Evolutionary conservation across 2,888 invertebrate species (phyloP).

Genomic region (Eupithecia dodoneata): DNA sequence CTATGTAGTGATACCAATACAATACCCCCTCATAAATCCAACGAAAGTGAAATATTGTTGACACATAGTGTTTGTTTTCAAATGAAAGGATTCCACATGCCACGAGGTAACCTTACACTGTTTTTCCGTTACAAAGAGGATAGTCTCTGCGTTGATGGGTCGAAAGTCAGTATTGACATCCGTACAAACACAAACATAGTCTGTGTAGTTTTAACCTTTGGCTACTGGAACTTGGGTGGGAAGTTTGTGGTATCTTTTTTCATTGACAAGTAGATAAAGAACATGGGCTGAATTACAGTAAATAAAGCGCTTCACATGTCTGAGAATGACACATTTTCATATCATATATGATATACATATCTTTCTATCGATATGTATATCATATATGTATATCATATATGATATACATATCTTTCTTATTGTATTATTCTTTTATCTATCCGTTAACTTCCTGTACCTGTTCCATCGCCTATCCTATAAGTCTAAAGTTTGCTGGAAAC

Average conservation of each 20-base stretch:
- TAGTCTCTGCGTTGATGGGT: slow-evolving; percentile 56
- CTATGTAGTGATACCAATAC: background rate
- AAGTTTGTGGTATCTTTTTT: slow-evolving; percentile 24
- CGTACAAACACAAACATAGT: slow-evolving; percentile 69
- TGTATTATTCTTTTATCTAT: no score
- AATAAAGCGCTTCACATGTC: no score
- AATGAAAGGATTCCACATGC: slow-evolving; percentile 59
- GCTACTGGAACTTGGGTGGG: slow-evolving; percentile 63
- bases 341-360: no score
- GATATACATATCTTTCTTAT: no score
- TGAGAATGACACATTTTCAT: no score
- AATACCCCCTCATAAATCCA: slow-evolving; percentile 16
- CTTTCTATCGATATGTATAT: no score
- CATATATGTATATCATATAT: no score
- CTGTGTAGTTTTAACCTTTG: slow-evolving; percentile 59
- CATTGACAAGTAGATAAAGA: slow-evolving; percentile 4
- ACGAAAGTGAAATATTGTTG: slow-evolving; percentile 58
- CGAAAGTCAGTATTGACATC: slow-evolving; percentile 77
- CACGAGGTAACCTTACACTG: slow-evolving; percentile 50
- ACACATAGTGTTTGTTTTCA: slow-evolving; percentile 65
- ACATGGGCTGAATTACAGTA: no score
- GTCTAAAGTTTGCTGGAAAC: no score
- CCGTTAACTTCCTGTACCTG: no score
- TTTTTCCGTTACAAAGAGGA: slow-evolving; percentile 64
- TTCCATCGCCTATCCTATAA: no score